Evolutionary conservation across 2,113 vertebrate species (phyloP).

Genomic region (Nothocercus nigrocapillus): DNA sequence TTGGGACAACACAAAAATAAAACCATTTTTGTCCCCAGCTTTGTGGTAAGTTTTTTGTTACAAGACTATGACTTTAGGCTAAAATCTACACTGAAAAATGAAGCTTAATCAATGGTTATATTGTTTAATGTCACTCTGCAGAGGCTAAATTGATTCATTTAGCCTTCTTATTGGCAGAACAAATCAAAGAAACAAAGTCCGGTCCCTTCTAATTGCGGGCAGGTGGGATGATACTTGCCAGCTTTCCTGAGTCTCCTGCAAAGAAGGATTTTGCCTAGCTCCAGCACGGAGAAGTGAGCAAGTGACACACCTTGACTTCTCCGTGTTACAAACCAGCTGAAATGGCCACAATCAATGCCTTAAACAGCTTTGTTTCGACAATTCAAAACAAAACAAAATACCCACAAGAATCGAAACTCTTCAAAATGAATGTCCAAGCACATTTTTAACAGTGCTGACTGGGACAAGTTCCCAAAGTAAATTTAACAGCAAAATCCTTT

Average conservation of each 20-base stretch:
- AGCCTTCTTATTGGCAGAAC: not conserved
- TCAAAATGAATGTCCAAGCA: not conserved
- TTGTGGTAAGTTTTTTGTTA: not conserved
- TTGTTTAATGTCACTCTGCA: not conserved
- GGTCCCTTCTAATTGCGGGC: not conserved
- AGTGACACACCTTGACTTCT: not conserved
- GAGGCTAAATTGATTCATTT: conserved; percentile 14
- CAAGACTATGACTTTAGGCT: not conserved
- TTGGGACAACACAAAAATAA: not conserved
- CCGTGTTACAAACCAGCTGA: not conserved
- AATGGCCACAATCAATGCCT: not conserved
- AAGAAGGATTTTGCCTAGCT: not conserved
- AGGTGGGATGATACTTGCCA: not conserved
- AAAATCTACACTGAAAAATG: conserved; percentile 35
- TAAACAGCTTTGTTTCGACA: not conserved
- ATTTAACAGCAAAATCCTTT: conserved; percentile 30
- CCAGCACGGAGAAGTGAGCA: not conserved
- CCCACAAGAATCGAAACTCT: not conserved
- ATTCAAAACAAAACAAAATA: not conserved
- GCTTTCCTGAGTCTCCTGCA: not conserved
- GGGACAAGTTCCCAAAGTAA: conserved; percentile 24
- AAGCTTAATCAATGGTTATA: conserved; percentile 10
- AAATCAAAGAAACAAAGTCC: conserved; percentile 1
- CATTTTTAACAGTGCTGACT: not conserved
- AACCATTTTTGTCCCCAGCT: not conserved